Evolutionary conservation across 2,888 invertebrate genomes (phyloP).

Genomic region (Sericinus montela): DNA sequence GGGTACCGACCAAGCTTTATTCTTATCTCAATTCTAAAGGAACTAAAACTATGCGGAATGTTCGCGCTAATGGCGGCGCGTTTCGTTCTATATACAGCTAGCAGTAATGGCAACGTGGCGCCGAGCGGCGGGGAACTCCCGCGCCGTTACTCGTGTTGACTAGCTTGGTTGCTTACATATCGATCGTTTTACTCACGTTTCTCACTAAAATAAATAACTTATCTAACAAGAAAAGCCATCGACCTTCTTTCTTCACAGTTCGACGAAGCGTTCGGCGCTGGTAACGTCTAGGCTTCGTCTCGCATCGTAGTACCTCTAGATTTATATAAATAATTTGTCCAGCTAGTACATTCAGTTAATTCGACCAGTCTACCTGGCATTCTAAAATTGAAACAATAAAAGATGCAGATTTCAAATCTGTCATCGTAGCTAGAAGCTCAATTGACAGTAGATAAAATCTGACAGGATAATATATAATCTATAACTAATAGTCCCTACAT

Average conservation of each 20-base stretch:
- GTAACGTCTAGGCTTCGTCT: conserved; percentile 25
- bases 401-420: conserved; percentile 24
- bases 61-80: not conserved
- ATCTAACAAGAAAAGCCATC: conserved; percentile 54
- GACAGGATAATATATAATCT: conserved; percentile 39
- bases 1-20: conserved; percentile 24
- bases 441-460: conserved; percentile 46
- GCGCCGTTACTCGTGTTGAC: conserved; percentile 41
- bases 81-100: conserved; percentile 39
- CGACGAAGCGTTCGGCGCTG: conserved; percentile 40
- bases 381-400: conserved; percentile 38
- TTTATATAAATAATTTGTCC: conserved; percentile 72
- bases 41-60: conserved; percentile 23
- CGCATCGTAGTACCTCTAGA: conserved; percentile 42
- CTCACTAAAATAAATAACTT: conserved; percentile 78
- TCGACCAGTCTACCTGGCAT: conserved; percentile 43
- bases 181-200: conserved; percentile 55
- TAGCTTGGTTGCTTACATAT: conserved; percentile 73
- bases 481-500: conserved; percentile 70
- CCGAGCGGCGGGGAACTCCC: conserved; percentile 17
- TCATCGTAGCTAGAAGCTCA: conserved; percentile 31
- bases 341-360: conserved; percentile 51
- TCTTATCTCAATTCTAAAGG: conserved; percentile 32
- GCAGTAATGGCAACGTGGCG: conserved; percentile 63
- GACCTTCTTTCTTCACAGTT: conserved; percentile 47